Evolutionary conservation across 2,797 vertebrate genomes (phyloP).

Genomic region (Arremon brunneinucha): DNA sequence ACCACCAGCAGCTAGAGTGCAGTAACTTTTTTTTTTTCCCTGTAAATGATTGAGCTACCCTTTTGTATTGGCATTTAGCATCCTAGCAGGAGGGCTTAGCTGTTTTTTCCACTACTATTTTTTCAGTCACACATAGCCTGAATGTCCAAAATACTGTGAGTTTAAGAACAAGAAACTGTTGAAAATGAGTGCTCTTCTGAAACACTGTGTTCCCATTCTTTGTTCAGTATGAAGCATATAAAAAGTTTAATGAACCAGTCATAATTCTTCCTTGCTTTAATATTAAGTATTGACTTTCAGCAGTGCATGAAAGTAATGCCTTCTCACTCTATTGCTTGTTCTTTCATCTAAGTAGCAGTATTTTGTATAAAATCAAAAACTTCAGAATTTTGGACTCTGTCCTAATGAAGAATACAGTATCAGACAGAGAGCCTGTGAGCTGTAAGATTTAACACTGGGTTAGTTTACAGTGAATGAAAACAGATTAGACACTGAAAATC

Average conservation of each 20-base stretch:
- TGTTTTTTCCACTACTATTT: not conserved
- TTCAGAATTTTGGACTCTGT: not conserved
- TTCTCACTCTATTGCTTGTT: not conserved
- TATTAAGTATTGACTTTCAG: not conserved
- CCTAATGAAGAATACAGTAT: constrained; percentile 3
- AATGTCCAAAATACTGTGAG: not conserved
- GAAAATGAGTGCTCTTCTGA: not conserved
- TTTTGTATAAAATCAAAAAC: not conserved
- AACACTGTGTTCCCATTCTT: not conserved
- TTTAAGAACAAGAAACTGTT: not conserved
- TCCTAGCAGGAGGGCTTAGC: not conserved
- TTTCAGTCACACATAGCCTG: not conserved
- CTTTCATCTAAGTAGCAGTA: not conserved
- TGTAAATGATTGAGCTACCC: not conserved
- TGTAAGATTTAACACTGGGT: not conserved
- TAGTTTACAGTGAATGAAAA: constrained; percentile 40
- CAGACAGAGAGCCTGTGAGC: not conserved
- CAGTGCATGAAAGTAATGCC: not conserved
- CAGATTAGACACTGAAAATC: constrained; percentile 28
- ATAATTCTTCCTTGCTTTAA: not conserved
- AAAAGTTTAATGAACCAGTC: not conserved
- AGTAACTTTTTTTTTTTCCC: not conserved
- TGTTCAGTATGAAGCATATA: not conserved
- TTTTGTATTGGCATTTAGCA: not conserved
- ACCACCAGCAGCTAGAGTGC: not conserved